Base-by-base conservation (phyloP, 2,797 vertebrate species). In the Erethizon dorsatum region DNA sequence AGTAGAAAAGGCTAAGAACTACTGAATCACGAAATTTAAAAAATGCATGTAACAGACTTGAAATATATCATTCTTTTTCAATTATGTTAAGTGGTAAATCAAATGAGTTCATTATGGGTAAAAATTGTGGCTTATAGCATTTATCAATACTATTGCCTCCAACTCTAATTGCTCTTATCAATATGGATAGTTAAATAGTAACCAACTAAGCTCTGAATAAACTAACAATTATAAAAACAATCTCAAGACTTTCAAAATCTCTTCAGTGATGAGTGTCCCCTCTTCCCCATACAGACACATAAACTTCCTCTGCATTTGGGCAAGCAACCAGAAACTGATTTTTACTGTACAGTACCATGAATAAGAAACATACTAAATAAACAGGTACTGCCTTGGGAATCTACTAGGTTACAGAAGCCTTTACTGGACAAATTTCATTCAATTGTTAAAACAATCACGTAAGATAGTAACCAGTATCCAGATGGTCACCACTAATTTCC, bases 101-200 rank as follows among this genome's bases (percentile, higher is more conserved):
- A 83, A 93, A 79, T 69, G 26, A 96, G 33, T 93, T 96, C 26
- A 88, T 2, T 90, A 52, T 88, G 47, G 13, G 10, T 88, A 37
- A 94, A 65, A 97, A 91, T 57, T 20, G 6, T 80, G 59, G 37
- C 61, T 79, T 93, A 85, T 0, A 73, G 73, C 15, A 90, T 83
- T 95, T 93, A 95, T 84, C 94, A 96, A 90, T 80, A 90, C 79
- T 90, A 63, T 88, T 77, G 41, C 28, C 57, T 90, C 37, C 90
- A 83, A 94, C 1, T 78, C n/a, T 63, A 92, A 92, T 28, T 52
- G 33, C 61, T 92, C 50, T 71, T 86, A 83, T 26, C 20, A 92
- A 50, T 75, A 75, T 56, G 88, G 56, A 93, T 63, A 73, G 9
- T 37, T 84, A 87, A 94, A 26, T 89, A 82, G 77, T 80, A 95